Evolutionary conservation across 2,113 vertebrate species (phyloP), one percentile per base, ranked within the genome.

Genomic region (Hippocampus comes): DNA sequence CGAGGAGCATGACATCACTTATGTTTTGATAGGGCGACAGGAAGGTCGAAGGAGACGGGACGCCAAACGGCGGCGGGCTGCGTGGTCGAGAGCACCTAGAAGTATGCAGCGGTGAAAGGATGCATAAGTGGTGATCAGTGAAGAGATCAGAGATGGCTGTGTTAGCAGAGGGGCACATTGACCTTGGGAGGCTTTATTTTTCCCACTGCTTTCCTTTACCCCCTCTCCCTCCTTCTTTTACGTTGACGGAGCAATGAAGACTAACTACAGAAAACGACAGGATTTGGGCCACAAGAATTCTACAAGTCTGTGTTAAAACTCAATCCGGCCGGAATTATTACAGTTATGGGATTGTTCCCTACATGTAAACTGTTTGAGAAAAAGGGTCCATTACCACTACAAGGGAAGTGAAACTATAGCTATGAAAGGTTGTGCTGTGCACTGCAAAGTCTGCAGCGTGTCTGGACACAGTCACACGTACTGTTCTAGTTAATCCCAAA

Each of bases 1-100:
- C 68, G 67, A 85, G 79, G 65, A 80, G 74, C 27, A 75, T 80
- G 83, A 85, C 84, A 88, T 89, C 81, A 84, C 85, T 86, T 84
- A 82, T 89, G 89, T 88, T 87, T 88, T 73, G 82, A 83, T 76
- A 77, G 74, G 76, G 80, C 82, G 79, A 78, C 86, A 84, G 87
- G 87, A 86, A 86, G 76, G 70, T 73, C 15, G 42, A 68, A 63
- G 69, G 67, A 75, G 73, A 63, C 5, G 2, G 59, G 27, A 18
- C 27, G 0, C 42, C 63, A 68, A 77, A 14, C 72, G 3, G 63
- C 7, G 1, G 68, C 21, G 60, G 25, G 68, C 23, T 67, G 68
- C 18, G 69, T 27, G 67, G 57, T 61, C 57, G 74, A 78, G 72
- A 42, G 34, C 20, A 60, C 63, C 23, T 73, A 78, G 55, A 51